Percentiles rank a stretch among this genome's conserved stretches.
phyloP scores from a whole-genome alignment of 2,888 invertebrate species.

The Aphrophora alni region DNA sequence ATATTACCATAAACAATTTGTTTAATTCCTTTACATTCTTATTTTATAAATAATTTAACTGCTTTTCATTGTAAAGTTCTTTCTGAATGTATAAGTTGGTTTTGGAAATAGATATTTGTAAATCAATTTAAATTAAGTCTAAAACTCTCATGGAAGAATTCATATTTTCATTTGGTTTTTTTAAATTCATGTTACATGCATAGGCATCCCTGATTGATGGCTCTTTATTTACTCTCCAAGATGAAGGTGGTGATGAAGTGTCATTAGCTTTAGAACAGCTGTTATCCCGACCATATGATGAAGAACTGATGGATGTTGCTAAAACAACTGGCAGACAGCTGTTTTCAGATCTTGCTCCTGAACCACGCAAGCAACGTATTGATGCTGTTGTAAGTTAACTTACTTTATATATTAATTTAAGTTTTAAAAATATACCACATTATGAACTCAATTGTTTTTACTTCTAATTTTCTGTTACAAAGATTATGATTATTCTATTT shows the following conservation, averaged over 20 bases:
- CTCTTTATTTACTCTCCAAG: conserved; percentile 45
- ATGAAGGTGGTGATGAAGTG: conserved; percentile 53
- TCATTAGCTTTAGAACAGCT: conserved; percentile 62
- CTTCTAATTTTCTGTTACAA: too few relatives aligned
- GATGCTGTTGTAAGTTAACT: conserved; percentile 77
- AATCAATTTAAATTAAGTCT: too few relatives aligned
- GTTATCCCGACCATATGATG: conserved; percentile 64
- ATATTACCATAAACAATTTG: too few relatives aligned
- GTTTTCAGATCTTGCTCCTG: conserved; percentile 72
- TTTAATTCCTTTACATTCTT: too few relatives aligned
- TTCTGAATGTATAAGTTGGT: too few relatives aligned
- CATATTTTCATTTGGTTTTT: neutral
- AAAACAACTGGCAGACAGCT: conserved; percentile 86
- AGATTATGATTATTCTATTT: too few relatives aligned
- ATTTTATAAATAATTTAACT: too few relatives aligned
- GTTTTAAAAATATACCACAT: too few relatives aligned
- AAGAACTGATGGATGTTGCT: conserved; percentile 86
- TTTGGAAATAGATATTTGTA: too few relatives aligned
- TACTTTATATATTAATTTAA: neutral
- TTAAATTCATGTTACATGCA: neutral
- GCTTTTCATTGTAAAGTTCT: too few relatives aligned
- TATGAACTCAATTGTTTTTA: too few relatives aligned
- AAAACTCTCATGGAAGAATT: too few relatives aligned
- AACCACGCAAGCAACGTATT: conserved; percentile 76
- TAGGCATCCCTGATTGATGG: conserved; percentile 53